Conservation (phyloP, 2,888 invertebrate species). For the Drosophila demipolita region DNA sequence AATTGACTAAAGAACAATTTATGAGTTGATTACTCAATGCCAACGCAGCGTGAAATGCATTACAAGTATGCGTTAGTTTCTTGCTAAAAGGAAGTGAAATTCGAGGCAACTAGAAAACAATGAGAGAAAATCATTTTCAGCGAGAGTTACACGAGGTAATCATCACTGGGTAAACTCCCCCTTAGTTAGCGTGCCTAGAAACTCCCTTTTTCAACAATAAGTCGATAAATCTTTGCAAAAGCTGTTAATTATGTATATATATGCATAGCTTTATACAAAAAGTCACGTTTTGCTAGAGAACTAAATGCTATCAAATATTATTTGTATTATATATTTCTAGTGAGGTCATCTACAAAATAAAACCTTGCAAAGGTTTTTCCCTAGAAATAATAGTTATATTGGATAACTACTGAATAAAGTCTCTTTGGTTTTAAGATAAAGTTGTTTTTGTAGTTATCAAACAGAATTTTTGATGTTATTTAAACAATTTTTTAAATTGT, state of each 20-base stretch:
- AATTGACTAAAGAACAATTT: constrained; percentile 55
- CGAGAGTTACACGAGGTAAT: neutral
- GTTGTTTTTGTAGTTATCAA: neutral
- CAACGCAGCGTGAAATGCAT: constrained; percentile 45
- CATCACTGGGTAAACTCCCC: neutral
- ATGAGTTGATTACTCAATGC: constrained; percentile 35
- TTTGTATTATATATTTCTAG: neutral
- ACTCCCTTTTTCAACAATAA: neutral
- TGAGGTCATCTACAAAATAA: constrained; percentile 17
- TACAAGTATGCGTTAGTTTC: constrained; percentile 37
- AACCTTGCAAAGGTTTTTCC: neutral
- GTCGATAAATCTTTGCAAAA: constrained; percentile 5
- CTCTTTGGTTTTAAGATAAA: neutral
- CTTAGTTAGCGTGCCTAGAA: neutral
- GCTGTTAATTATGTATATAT: constrained; percentile 9
- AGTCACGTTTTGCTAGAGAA: constrained; percentile 24
- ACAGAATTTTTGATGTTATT: neutral
- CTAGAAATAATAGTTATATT: neutral
- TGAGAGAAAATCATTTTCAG: neutral
- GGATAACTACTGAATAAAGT: neutral
- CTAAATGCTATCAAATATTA: neutral
- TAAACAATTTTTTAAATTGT: neutral
- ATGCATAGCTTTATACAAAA: constrained; percentile 1
- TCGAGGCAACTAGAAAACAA: constrained; percentile 1
- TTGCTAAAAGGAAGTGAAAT: constrained; percentile 44